Evolutionary conservation across 1,140 invertebrate species (phyloP).

Genomic region (Proales similis): DNA sequence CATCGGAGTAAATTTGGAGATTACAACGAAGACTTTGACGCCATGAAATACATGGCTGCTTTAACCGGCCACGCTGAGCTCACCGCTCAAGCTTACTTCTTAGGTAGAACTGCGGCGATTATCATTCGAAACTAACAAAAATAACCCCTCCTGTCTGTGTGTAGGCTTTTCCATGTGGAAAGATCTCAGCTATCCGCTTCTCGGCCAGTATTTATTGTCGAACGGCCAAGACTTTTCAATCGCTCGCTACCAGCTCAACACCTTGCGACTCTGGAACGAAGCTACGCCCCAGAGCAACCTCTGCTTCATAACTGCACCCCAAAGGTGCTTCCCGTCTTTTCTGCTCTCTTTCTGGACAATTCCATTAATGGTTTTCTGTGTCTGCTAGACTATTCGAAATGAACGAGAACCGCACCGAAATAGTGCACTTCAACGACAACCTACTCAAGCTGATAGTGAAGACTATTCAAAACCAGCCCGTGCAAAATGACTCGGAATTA

Average conservation of each 20-base stretch:
- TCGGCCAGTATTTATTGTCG: conserved; percentile 16
- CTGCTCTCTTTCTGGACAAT: neutral
- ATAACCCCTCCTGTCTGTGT: no score
- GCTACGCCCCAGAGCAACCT: conserved; percentile 6
- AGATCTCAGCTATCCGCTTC: conserved; percentile 32
- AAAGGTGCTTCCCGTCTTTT: neutral
- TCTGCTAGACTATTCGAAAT: neutral
- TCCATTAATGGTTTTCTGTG: neutral
- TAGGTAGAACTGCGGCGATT: no score
- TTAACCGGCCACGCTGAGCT: conserved; percentile 25
- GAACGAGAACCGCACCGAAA: conserved; percentile 3
- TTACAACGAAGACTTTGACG: conserved; percentile 11
- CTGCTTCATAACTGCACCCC: conserved; percentile 5
- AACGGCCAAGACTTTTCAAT: conserved; percentile 15
- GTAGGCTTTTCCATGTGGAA: conserved; percentile 37
- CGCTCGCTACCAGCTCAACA: conserved; percentile 23
- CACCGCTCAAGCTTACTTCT: conserved; percentile 15
- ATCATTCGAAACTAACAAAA: no score
- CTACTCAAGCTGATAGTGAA: conserved; percentile 3
- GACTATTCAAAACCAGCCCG: neutral
- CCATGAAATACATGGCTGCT: conserved; percentile 8
- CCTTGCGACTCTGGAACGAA: conserved; percentile 23
- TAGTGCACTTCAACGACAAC: conserved; percentile 19
- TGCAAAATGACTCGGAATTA: conserved; percentile 10
- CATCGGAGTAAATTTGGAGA: neutral